Conservation (phyloP, 2,797 vertebrate genomes). For the Takifugu ocellatus region DNA sequence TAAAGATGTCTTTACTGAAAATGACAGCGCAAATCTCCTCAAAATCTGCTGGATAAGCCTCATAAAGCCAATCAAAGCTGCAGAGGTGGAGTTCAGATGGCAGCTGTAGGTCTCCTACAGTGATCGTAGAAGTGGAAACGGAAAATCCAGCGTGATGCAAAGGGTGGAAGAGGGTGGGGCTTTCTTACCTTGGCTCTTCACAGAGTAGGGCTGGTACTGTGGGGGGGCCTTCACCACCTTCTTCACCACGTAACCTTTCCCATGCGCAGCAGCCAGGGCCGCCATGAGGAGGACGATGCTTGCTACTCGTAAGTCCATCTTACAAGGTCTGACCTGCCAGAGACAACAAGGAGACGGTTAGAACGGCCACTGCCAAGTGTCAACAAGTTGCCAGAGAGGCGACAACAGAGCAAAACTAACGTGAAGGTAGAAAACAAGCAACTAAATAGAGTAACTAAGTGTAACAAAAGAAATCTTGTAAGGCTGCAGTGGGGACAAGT, state of each 20-base stretch:
- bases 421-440: background rate
- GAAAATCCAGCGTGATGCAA: background rate
- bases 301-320: conserved; percentile 84
- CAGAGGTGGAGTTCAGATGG: conserved; percentile 44
- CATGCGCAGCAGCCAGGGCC: conserved; percentile 80
- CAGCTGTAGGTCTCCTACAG: background rate
- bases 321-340: conserved; percentile 76
- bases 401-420: background rate
- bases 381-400: conserved; percentile 2
- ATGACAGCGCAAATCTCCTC: background rate
- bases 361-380: conserved; percentile 8
- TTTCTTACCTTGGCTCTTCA: conserved; percentile 90
- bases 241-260: conserved; percentile 86
- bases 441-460: background rate
- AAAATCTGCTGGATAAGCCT: conserved; percentile 31
- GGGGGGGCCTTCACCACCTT: conserved; percentile 81
- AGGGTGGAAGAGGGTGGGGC: background rate
- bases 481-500: background rate
- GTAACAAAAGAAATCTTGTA: background rate
- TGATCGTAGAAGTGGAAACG: background rate
- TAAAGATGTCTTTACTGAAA: no score
- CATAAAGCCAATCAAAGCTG: conserved; percentile 63
- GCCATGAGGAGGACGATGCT: conserved; percentile 79
- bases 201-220: conserved; percentile 80
- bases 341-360: conserved; percentile 21